phyloP scores from a whole-genome alignment of 92 coral and sea anemone genomes.

The Phymanthus crucifer region DNA sequence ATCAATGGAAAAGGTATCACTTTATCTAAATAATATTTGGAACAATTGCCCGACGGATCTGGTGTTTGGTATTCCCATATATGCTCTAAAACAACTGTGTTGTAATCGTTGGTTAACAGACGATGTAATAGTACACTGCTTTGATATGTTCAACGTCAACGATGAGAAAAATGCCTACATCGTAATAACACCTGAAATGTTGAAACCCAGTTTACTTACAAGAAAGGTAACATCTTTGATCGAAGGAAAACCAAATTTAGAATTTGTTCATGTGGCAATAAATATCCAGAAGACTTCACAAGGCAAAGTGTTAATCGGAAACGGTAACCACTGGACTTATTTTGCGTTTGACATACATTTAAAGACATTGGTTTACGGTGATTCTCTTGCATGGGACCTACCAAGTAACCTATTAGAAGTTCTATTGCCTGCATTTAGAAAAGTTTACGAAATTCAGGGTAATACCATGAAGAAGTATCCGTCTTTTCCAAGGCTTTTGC shows the following conservation, averaged over 20 bases:
- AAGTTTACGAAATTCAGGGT: slow-evolving; percentile 18
- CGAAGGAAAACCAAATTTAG: slow-evolving; percentile 5
- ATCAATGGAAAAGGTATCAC: neutral
- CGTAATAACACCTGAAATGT: neutral
- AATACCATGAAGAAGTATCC: slow-evolving; percentile 33
- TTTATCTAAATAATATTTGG: slow-evolving; percentile 1
- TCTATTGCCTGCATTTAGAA: slow-evolving; percentile 29
- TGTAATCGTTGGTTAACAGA: slow-evolving; percentile 30
- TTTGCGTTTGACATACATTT: slow-evolving; percentile 28
- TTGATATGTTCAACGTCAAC: slow-evolving; percentile 12
- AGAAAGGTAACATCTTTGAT: neutral
- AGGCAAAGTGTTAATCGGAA: slow-evolving; percentile 39
- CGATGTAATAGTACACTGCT: slow-evolving; percentile 9
- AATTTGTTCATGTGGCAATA: slow-evolving; percentile 31
- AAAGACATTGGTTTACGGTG: slow-evolving; percentile 37
- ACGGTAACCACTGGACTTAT: slow-evolving; percentile 54
- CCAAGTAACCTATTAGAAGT: slow-evolving; percentile 44
- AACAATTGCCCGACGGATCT: neutral
- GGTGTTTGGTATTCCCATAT: neutral
- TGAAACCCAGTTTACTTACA: neutral
- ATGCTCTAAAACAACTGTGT: neutral
- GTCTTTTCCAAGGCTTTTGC: slow-evolving; percentile 34
- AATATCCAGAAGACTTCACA: slow-evolving; percentile 31
- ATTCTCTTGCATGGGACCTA: slow-evolving; percentile 44
- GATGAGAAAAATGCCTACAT: slow-evolving; percentile 2